Evolutionary conservation across 2,797 vertebrate genomes (phyloP).

Genomic region (Sebastes minor): DNA sequence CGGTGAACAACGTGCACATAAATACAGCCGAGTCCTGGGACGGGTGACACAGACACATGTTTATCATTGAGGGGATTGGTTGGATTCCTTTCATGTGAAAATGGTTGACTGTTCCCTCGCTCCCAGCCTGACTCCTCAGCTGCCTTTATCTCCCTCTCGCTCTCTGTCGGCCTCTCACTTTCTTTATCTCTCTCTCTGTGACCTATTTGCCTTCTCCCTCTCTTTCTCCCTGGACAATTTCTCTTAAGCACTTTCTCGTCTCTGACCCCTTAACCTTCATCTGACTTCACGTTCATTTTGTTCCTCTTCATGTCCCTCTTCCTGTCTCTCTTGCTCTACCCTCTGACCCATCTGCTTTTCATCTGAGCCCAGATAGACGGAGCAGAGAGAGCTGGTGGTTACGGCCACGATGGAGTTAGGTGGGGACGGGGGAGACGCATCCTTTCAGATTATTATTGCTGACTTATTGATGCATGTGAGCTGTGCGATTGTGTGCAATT

Average conservation of each 20-base stretch:
- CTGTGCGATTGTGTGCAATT: conserved; percentile 30
- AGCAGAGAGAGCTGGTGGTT: conserved; percentile 38
- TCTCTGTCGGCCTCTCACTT: conserved; percentile 21
- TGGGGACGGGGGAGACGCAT: conserved; percentile 11
- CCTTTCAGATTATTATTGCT: conserved; percentile 49
- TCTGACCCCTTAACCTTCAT: conserved; percentile 41
- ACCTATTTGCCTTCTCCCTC: background rate
- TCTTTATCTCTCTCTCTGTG: background rate
- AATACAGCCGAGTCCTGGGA: conserved; percentile 35
- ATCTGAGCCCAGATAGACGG: conserved; percentile 53
- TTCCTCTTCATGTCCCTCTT: conserved; percentile 35
- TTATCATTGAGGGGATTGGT: conserved; percentile 90
- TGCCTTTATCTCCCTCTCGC: conserved; percentile 56
- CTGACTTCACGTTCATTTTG: conserved; percentile 47
- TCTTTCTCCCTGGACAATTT: conserved; percentile 8
- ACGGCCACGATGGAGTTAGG: conserved; percentile 25
- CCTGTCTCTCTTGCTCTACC: conserved; percentile 34
- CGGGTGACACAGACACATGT: conserved; percentile 88
- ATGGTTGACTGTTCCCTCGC: conserved; percentile 86
- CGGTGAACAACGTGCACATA: conserved; percentile 22
- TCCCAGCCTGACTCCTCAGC: conserved; percentile 69
- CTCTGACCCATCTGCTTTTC: conserved; percentile 76
- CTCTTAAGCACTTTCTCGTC: conserved; percentile 7
- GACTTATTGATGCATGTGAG: conserved; percentile 46
- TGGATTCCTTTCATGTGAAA: conserved; percentile 87